Base-by-base conservation (phyloP, 1,140 invertebrate genomes). In the Hydropsyche tenuis region DNA sequence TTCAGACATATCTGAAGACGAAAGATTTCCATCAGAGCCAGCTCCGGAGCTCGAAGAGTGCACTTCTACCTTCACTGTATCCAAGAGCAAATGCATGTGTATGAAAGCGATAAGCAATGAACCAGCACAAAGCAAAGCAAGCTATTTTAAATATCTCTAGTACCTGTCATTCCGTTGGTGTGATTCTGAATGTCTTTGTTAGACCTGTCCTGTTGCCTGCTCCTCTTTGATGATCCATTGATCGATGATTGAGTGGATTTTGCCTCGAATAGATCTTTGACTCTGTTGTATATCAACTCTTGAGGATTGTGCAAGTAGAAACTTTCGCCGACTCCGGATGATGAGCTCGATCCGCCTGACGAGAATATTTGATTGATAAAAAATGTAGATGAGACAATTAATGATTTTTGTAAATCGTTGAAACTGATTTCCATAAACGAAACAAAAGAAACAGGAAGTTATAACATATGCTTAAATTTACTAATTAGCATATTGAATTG, bases 291-390 rank as follows among this genome's bases (percentile, higher is more conserved):
- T 4, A 90, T 88, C 45, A 93, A 85, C 73, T 93, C 90, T 82
- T 88, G 90, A 25, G 88, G 93, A 79, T 91, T 91, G 82, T 96
- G 94, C 37, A 95, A 84, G 78, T 93, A 95, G 84, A 95, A 96
- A 6, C 93, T 92, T 75, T 93, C 90, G 18, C 89, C 88, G 11
- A 85, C 83, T 60, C 84, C 84, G 45, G 84, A 84, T 43, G 84
- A 83, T 73, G 83, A 84, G 63, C 82, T 82, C 45, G 81, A 82
- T 81, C 79, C 12, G 72, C 56, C 73, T 75, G n/a, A n/a, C n/a
- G n/a, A n/a, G n/a, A n/a, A n/a, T n/a, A n/a, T n/a, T n/a, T n/a
- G n/a, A n/a, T n/a, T n/a, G n/a, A n/a, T n/a, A n/a, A n/a, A n/a
- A n/a, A n/a, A n/a, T n/a, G n/a, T n/a, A n/a, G n/a, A n/a, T n/a